A percentile compares a stretch with the other conserved stretches of the same genome.
Evolutionary conservation across 1,140 invertebrate species (phyloP).

Genomic region (Hormaphis cornu): DNA sequence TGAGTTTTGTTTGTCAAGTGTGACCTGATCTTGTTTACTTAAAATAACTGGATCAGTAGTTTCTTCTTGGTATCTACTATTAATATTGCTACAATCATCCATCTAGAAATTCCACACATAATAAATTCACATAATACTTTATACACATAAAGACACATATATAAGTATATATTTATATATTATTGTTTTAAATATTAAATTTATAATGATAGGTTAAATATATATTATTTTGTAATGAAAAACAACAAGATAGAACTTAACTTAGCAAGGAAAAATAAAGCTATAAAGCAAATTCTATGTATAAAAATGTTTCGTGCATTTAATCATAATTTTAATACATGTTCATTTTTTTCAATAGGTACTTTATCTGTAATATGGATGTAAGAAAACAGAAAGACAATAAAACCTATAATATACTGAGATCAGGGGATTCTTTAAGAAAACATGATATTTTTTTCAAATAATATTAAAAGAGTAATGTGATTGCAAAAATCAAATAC

Average conservation of each 20-base stretch:
- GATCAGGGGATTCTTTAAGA: slow-evolving; percentile 20
- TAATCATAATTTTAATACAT: too few species aligned
- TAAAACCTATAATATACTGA: slow-evolving; percentile 30
- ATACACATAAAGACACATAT: slow-evolving; percentile 7
- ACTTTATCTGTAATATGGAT: neutral
- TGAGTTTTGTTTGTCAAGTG: slow-evolving; percentile 56
- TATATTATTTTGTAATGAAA: slow-evolving; percentile 13
- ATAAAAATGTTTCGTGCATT: slow-evolving; percentile 21
- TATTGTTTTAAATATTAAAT: too few species aligned
- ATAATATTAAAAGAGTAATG: neutral
- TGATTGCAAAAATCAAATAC: slow-evolving; percentile 1
- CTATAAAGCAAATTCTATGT: slow-evolving; percentile 17
- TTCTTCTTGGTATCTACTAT: slow-evolving; percentile 17
- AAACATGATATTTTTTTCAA: slow-evolving; percentile 4
- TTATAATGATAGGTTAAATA: slow-evolving; percentile 6
- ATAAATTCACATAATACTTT: slow-evolving; percentile 24
- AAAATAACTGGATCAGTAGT: neutral
- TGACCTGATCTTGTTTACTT: slow-evolving; percentile 39
- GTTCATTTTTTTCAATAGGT: neutral
- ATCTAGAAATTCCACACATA: slow-evolving; percentile 26
- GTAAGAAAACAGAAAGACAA: slow-evolving; percentile 14
- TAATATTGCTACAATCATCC: slow-evolving; percentile 28
- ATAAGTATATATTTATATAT: neutral
- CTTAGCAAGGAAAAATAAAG: slow-evolving; percentile 27
- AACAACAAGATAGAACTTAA: slow-evolving; percentile 29